Evolutionary conservation across 23 tunicate genomes (phyloP), one percentile per base, ranked within the genome.

Genomic region (Styela plicata): DNA sequence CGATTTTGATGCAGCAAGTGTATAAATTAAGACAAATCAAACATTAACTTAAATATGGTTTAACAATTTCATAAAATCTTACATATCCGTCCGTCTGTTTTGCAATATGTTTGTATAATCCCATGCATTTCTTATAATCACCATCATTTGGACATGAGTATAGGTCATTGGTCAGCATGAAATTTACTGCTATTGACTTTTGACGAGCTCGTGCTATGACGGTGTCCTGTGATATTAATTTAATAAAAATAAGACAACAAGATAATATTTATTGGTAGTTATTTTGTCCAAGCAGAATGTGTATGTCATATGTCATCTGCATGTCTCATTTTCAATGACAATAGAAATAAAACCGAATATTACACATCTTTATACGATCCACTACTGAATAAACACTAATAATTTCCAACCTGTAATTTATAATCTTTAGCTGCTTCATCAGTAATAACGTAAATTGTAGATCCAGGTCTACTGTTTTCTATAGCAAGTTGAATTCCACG

Each of bases 391-490:
- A 21, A 19, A 61, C 21, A 19, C 64, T 21, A 61, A 21, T 19
- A 61, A 19, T 61, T 61, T 21, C 63, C 18, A n/a, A 88, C 94
- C 85, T 89, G 94, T 34, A 74, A 16, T 2, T 34, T 20, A 36
- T 52, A 69, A 73, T 89, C 94, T 71, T 89, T 89, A 18, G 94
- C 94, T 0, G 65, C 64, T 3, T 66, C 94, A 63, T 89, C 94
- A 20, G 94, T 89, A 26, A 89, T 89, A 52, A 85, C 89, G 61
- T 89, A 89, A 16, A 89, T 63, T 10, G 84, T 89, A 65, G 94
- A 89, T 13, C 94, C 94, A n/a, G 94, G 84, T 79, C 94, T 36
- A 69, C 94, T 70, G 63, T 80, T 79, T 73, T 85, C 89, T 29
- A 89, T 63, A 24, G 88, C 94, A 13, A 85, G 65, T 79, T 89